Percentiles rank a stretch among this genome's conserved stretches.
Evolutionary conservation across 2,888 invertebrate genomes (phyloP).

Genomic region (Steinernema carpocapsae): DNA sequence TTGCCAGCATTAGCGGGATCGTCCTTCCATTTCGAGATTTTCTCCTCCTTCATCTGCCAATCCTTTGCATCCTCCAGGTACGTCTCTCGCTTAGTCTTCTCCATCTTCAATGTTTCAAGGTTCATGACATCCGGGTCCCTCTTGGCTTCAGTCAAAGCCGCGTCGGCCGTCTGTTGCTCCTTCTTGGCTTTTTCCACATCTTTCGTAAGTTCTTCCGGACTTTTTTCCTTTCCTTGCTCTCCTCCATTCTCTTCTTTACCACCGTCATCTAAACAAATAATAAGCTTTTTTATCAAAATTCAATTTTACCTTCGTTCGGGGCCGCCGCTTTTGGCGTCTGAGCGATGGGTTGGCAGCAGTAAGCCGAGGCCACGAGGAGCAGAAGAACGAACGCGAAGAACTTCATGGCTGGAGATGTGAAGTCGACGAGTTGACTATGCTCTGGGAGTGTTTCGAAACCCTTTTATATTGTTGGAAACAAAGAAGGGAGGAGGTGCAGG

Average conservation of each 20-base stretch:
- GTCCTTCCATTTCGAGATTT: background rate
- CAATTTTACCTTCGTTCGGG: too few species aligned
- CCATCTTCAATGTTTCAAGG: background rate
- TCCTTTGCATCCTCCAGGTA: background rate
- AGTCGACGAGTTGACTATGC: background rate
- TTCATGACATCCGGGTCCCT: background rate
- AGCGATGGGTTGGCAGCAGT: background rate
- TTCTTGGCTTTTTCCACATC: background rate
- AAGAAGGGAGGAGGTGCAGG: too few species aligned
- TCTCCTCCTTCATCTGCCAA: background rate
- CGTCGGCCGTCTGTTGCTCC: background rate
- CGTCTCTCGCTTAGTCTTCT: background rate
- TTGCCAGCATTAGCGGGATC: background rate
- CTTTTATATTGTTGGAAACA: too few species aligned
- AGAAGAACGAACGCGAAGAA: too few species aligned
- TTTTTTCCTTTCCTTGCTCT: background rate
- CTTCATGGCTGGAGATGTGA: background rate
- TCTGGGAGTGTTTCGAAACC: background rate
- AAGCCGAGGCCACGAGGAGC: too few species aligned
- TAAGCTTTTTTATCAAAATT: too few species aligned
- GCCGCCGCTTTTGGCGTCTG: background rate
- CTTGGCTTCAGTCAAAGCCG: background rate
- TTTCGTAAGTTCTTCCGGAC: background rate
- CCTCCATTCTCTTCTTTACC: background rate
- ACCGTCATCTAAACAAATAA: background rate